phyloP scores from a whole-genome alignment of 92 coral and sea anemone genomes.

The Umimayanthus kanabou region DNA sequence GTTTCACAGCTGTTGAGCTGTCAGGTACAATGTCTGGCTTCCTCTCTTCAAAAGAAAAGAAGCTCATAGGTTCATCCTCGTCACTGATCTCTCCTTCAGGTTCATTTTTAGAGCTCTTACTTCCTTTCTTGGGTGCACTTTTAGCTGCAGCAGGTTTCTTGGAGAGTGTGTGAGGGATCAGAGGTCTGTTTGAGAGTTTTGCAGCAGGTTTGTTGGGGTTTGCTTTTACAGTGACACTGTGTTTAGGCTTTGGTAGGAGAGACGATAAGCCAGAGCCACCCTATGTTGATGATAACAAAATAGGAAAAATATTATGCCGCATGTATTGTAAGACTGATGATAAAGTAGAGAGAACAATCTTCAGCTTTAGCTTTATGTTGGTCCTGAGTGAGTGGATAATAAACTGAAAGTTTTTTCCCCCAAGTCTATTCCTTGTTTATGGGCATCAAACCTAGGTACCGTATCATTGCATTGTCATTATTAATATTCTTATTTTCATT shows the following conservation, averaged over 20 bases:
- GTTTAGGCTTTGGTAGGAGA: slow-evolving; percentile 93
- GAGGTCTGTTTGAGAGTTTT: slow-evolving; percentile 77
- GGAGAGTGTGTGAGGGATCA: slow-evolving; percentile 83
- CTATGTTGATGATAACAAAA: slow-evolving; percentile 47
- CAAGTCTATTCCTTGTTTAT: no score
- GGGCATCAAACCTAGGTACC: no score
- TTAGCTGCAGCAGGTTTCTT: slow-evolving; percentile 57
- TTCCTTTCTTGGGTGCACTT: slow-evolving; percentile 37
- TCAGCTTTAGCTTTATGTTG: not conserved
- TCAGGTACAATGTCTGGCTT: slow-evolving; percentile 23
- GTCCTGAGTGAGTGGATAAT: no score
- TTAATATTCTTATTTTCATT: no score
- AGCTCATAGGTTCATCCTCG: slow-evolving; percentile 70
- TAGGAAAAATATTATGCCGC: not conserved
- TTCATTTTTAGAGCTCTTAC: slow-evolving; percentile 39
- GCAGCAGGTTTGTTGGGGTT: slow-evolving; percentile 88
- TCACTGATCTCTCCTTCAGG: slow-evolving; percentile 62
- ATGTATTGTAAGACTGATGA: no score
- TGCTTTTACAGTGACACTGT: slow-evolving; percentile 75
- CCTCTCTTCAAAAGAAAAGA: slow-evolving; percentile 79
- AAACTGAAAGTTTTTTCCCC: no score
- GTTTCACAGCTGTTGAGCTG: slow-evolving; percentile 25
- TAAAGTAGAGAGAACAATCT: not conserved
- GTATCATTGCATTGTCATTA: no score
- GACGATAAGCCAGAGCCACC: slow-evolving; percentile 82